phyloP scores from a whole-genome alignment of 2,797 vertebrate species.

The Apogon talboti region DNA sequence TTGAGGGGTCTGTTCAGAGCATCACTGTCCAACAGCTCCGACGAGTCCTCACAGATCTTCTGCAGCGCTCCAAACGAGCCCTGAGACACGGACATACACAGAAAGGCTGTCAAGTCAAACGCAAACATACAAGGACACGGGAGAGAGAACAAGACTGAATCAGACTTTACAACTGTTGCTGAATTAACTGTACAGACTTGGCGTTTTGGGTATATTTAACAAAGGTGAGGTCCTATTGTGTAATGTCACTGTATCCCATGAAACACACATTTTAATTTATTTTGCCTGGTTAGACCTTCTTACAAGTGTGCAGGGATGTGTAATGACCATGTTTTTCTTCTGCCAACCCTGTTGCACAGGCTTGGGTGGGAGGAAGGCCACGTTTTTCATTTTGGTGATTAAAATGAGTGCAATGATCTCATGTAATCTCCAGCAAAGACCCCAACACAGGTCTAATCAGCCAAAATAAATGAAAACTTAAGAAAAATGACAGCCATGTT shows the following conservation, averaged over 20 bases:
- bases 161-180: slow-evolving; percentile 58
- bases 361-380: not conserved
- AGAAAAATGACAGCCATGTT: not conserved
- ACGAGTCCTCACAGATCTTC: slow-evolving; percentile 96
- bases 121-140: slow-evolving; percentile 70
- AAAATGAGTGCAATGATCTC: not conserved
- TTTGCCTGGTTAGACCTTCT: no score
- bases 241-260: no score
- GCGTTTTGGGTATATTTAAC: not conserved
- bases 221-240: not conserved
- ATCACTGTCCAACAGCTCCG: slow-evolving; percentile 94
- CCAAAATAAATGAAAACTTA: not conserved
- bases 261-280: no score
- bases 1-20: slow-evolving; percentile 94
- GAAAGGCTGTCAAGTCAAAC: slow-evolving; percentile 78
- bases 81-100: slow-evolving; percentile 82
- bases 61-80: slow-evolving; percentile 95
- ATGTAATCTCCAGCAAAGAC: not conserved
- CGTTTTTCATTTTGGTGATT: not conserved
- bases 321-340: not conserved
- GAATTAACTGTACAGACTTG: slow-evolving; percentile 11
- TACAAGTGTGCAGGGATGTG: not conserved
- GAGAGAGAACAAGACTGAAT: slow-evolving; percentile 66
- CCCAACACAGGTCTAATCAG: not conserved
- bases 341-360: not conserved